phyloP scores from a whole-genome alignment of 30 jellyfish, hydroid and myxozoan genomes.

The Haliclystus octoradiatus region DNA sequence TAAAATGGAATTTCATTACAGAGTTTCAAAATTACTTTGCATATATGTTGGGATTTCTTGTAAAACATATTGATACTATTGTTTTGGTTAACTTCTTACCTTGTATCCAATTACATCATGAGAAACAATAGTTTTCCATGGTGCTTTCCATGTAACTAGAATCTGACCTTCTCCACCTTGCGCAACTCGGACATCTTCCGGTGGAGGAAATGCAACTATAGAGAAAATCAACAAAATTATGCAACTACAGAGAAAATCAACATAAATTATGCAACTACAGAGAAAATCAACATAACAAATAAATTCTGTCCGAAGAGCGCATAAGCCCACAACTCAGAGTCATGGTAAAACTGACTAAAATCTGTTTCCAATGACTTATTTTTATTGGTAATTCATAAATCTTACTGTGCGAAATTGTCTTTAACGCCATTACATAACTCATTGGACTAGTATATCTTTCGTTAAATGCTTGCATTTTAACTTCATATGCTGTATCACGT shows the following conservation, averaged over 20 bases:
- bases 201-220: slow-evolving; percentile 57
- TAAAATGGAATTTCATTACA: no score
- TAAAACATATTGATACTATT: no score
- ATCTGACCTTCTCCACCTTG: slow-evolving; percentile 27
- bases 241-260: slow-evolving; percentile 12
- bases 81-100: slow-evolving; percentile 13
- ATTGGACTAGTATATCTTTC: slow-evolving; percentile 44
- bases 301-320: no score
- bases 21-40: no score
- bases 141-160: slow-evolving; percentile 54
- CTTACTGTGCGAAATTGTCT: slow-evolving; percentile 47
- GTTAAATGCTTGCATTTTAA: slow-evolving; percentile 60
- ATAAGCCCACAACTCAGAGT: neutral
- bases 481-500: slow-evolving; percentile 64
- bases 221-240: neutral
- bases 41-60: no score
- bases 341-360: neutral
- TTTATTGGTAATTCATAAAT: neutral
- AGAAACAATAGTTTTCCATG: slow-evolving; percentile 3
- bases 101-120: slow-evolving; percentile 35
- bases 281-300: neutral
- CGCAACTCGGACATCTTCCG: slow-evolving; percentile 32
- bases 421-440: slow-evolving; percentile 19
- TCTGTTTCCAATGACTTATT: neutral
- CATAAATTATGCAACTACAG: slow-evolving; percentile 10